These are phyloP conservation scores for Lamellibrachia luymesi DNA, from an alignment of 1,140 invertebrate species.

Conservation along the genomic window DNA sequence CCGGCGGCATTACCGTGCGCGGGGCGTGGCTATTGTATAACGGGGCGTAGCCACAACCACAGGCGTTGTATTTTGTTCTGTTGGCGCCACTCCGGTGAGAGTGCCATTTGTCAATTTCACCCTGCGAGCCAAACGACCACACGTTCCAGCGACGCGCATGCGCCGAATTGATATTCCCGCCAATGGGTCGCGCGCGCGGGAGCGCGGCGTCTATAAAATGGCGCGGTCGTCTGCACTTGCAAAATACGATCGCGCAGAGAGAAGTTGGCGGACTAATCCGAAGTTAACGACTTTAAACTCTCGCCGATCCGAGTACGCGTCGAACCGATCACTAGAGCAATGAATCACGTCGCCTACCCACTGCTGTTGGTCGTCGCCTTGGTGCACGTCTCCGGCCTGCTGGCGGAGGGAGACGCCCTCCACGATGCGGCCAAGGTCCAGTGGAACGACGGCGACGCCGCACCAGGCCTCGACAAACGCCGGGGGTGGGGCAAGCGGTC, in stretches of 20 bases:
- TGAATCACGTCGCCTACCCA: background rate
- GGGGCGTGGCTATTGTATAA: background rate
- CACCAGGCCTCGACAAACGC: slow-evolving; percentile 13
- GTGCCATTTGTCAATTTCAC: background rate
- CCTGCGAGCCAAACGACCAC: background rate
- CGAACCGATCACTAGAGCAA: background rate
- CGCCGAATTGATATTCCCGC: background rate
- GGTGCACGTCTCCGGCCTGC: background rate
- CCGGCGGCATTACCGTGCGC: no score
- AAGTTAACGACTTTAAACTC: background rate
- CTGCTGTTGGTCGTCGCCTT: background rate
- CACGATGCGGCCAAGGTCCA: background rate
- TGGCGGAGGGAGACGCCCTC: background rate
- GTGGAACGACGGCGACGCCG: background rate
- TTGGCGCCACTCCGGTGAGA: background rate
- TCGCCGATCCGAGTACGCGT: no score
- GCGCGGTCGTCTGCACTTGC: background rate
- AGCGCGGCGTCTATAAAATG: background rate
- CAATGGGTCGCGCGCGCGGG: background rate
- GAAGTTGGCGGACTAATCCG: background rate
- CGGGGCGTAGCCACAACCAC: background rate
- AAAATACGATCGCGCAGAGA: background rate
- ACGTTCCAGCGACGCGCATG: background rate
- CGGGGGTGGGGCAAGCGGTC: slow-evolving; percentile 19
- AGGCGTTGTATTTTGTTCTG: background rate